Base-by-base conservation (phyloP, 2,888 invertebrate species). In the Bellardia pandia region DNA sequence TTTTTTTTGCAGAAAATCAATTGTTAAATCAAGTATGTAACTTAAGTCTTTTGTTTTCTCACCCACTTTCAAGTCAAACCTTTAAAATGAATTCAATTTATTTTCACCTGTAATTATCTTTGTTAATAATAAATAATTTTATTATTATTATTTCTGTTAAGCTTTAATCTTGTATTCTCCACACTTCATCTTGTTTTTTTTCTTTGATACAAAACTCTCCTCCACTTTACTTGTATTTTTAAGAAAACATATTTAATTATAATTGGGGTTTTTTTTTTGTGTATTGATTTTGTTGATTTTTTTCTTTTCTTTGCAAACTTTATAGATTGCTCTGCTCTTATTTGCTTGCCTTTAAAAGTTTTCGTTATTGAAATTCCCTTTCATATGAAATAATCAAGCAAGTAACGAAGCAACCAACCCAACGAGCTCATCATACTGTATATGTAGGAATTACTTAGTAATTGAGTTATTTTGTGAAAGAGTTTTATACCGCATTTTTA, bases 341-440 rank as follows among this genome's bases (percentile, higher is more conserved):
- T 85, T 80, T 81, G 30, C 58, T 74, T 79, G 56, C 40, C 48
- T 72, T 81, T 53, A 75, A 75, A 53, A 51, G 82, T 53, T 82
- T 82, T 85, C n/a, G 16, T 77, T 85, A 37, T 45, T 81, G 51
- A 87, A 87, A 81, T 87, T 81, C 87, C 77, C 87, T 87, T 84
- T 87, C 80, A 78, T 85, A 78, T 86, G 84, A 80, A 86, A 86
- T 86, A 86, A 86, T 83, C 69, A 51, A 71, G 23, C 69, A 60
- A 71, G 23, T 53, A 51, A n/a, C 1, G 56, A 56, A 48, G 30
- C 30, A 51, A n/a, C 56, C 23, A 16, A 23, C 16, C 30, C 14
- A 60, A 13, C 6, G 23, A 69, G 53, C 74, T 62, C 79, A 79
- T 85, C 74, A 62, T 62, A 23, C 23, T 23, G 1, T 23, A 23